Percentiles rank a stretch among this genome's conserved stretches.
These are phyloP conservation scores for Oscheius onirici DNA, from an alignment of 2,888 invertebrate species.

Conservation along the genomic window DNA sequence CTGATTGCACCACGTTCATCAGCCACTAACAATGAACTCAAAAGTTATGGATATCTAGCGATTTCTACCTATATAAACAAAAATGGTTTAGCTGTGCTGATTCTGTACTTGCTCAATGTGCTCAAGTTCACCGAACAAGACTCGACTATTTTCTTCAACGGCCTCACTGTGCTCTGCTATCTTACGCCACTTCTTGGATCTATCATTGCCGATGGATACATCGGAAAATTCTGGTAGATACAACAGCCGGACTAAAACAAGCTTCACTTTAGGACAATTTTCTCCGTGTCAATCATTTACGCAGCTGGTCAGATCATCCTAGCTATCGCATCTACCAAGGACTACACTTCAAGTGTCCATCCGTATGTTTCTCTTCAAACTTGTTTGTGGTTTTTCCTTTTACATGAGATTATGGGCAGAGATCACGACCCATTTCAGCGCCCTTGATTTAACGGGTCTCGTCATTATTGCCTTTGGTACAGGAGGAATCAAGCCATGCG, in stretches of 20 bases:
- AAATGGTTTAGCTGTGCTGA: constrained; percentile 83
- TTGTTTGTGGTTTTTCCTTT: constrained; percentile 18
- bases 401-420: neutral
- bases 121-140: constrained; percentile 81
- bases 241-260: neutral
- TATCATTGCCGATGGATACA: constrained; percentile 89
- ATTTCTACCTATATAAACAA: too few relatives aligned
- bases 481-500: constrained; percentile 76
- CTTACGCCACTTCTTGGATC: constrained; percentile 90
- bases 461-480: constrained; percentile 74
- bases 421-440: constrained; percentile 41
- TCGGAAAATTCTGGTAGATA: constrained; percentile 84
- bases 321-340: constrained; percentile 76
- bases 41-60: too few relatives aligned
- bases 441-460: constrained; percentile 71
- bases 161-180: constrained; percentile 89
- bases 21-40: too few relatives aligned
- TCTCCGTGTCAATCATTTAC: constrained; percentile 90
- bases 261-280: constrained; percentile 79
- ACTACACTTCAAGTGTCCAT: constrained; percentile 57
- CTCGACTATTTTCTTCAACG: constrained; percentile 88
- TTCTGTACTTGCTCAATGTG: constrained; percentile 85
- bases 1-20: too few relatives aligned
- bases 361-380: constrained; percentile 50
- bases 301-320: constrained; percentile 84